A percentile compares a stretch with the other conserved stretches of the same genome.
Evolutionary conservation across 2,888 invertebrate species (phyloP).

Genomic region (Orthonevra nobilis): DNA sequence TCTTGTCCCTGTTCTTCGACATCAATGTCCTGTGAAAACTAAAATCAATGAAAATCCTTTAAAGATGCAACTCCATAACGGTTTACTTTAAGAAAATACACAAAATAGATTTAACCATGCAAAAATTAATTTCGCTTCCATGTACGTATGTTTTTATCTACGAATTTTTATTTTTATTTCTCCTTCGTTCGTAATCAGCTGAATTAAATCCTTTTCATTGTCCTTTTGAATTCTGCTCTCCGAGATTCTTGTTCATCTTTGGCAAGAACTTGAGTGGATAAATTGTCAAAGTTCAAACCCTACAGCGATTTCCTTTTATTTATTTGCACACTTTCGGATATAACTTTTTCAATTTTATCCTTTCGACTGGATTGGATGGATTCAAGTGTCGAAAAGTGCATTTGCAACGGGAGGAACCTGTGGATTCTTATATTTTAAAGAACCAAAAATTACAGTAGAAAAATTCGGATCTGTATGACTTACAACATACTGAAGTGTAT

Average conservation of each 20-base stretch:
- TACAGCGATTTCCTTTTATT: too few species aligned
- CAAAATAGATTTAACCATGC: too few species aligned
- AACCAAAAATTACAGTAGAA: too few species aligned
- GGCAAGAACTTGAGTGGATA: neutral
- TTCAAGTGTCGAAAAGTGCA: constrained; percentile 27
- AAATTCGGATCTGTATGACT: too few species aligned
- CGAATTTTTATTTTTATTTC: neutral
- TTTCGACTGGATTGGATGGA: constrained; percentile 22
- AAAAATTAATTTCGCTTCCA: too few species aligned
- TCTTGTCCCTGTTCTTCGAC: constrained; percentile 3
- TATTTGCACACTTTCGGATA: too few species aligned
- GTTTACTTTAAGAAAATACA: too few species aligned
- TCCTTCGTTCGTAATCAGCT: neutral
- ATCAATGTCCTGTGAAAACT: constrained; percentile 15
- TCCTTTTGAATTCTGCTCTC: constrained; percentile 39
- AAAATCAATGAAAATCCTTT: constrained; percentile 62
- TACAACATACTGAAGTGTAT: too few species aligned
- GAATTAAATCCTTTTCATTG: constrained; percentile 55
- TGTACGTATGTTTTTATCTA: constrained; percentile 29
- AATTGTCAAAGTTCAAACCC: too few species aligned
- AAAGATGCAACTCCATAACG: constrained; percentile 34
- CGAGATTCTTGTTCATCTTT: neutral
- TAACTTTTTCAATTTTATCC: too few species aligned
- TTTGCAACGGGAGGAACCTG: neutral
- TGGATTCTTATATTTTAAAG: too few species aligned